Evolutionary conservation across 53 echinoderm and acorn worm genomes (phyloP).

Genomic region (Stichopus horrens): DNA sequence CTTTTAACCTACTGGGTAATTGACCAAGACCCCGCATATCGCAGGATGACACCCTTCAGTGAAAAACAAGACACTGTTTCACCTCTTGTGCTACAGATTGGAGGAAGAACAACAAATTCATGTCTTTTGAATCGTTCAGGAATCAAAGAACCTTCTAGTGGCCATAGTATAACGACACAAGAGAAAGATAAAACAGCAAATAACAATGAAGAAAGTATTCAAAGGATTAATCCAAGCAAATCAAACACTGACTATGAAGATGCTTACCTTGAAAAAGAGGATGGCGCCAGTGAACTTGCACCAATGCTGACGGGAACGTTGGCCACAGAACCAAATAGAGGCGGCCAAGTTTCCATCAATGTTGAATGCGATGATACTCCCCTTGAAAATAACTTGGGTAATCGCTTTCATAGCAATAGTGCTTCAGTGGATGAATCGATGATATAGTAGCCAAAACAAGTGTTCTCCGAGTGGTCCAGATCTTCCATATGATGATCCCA

Average conservation of each 20-base stretch:
- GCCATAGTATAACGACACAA: background rate
- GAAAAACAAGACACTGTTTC: slow-evolving; percentile 18
- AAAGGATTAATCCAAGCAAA: background rate
- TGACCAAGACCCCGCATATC: slow-evolving; percentile 69
- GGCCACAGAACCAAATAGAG: background rate
- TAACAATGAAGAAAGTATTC: background rate
- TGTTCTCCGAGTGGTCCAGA: no score
- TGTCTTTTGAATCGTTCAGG: background rate
- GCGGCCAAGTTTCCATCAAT: background rate
- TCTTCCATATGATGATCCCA: no score
- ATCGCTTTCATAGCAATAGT: slow-evolving; percentile 9
- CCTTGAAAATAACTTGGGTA: background rate
- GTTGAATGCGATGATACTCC: background rate
- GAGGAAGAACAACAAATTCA: background rate
- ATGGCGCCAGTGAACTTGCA: background rate
- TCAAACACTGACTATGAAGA: background rate
- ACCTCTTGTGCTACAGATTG: slow-evolving; percentile 10
- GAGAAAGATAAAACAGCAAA: background rate
- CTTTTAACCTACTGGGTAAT: slow-evolving; percentile 88
- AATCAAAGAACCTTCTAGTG: background rate
- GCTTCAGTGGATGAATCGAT: slow-evolving; percentile 1
- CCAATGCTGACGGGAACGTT: slow-evolving; percentile 24
- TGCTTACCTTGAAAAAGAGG: background rate
- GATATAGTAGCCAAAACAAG: background rate
- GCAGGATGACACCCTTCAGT: slow-evolving; percentile 22